A percentile compares a stretch with the other conserved stretches of the same genome.
These are phyloP conservation scores for Drosophila virilis DNA, from an alignment of 1,140 invertebrate species.

Conservation along the genomic window DNA sequence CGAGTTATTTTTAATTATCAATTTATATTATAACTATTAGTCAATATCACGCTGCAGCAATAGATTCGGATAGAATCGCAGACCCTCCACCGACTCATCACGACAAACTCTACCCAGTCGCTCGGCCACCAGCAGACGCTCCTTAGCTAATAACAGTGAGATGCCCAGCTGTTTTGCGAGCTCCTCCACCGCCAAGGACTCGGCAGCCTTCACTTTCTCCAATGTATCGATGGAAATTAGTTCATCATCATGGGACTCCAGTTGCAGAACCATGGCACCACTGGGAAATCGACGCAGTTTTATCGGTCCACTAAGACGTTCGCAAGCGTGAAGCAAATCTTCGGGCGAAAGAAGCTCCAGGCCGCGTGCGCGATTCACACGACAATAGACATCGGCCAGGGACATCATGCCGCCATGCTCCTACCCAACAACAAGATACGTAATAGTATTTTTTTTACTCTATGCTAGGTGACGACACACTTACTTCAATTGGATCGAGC, in stretches of 20 bases:
- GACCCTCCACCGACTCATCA: constrained; percentile 96
- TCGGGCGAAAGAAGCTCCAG: constrained; percentile 96
- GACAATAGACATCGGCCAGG: constrained; percentile 97
- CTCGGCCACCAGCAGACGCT: constrained; percentile 93
- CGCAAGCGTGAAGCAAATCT: constrained; percentile 96
- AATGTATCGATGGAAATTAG: constrained; percentile 90
- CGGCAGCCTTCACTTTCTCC: constrained; percentile 90
- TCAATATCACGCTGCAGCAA: constrained; percentile 86
- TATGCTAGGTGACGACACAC: not conserved
- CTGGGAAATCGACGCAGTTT: constrained; percentile 94
- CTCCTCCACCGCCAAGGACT: constrained; percentile 93
- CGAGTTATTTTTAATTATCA: constrained; percentile 15
- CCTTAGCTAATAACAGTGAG: constrained; percentile 94
- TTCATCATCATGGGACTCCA: constrained; percentile 91
- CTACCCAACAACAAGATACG: constrained; percentile 84
- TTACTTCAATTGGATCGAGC: constrained; percentile 91
- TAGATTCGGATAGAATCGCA: constrained; percentile 96
- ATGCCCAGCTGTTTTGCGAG: constrained; percentile 92
- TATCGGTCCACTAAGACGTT: constrained; percentile 90
- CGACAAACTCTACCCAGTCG: constrained; percentile 93
- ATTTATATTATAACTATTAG: constrained; percentile 10
- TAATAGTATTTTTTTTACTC: too few species aligned
- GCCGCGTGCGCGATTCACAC: constrained; percentile 95
- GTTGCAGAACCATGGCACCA: constrained; percentile 95
- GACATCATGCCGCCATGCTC: constrained; percentile 98